Base-by-base conservation (phyloP, 92 coral and sea anemone genomes). In the Diadumene lineata region DNA sequence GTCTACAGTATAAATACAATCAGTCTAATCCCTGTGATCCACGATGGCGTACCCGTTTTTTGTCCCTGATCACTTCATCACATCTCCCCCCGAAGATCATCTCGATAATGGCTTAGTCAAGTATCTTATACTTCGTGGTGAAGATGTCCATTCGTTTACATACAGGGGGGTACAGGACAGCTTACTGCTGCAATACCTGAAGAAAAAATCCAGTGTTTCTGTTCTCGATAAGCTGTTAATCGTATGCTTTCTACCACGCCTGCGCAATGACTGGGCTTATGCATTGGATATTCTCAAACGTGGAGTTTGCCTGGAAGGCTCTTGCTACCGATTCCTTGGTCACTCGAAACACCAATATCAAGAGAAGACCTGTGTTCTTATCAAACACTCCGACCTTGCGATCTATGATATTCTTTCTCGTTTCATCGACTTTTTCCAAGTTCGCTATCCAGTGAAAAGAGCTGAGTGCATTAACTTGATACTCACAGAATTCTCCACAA, bases 341-440 rank as follows among this genome's bases (percentile, higher is more conserved):
- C 96, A 92, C 43, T 89, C 94, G 26, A 81, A 90, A 69, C 82
- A 89, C 38, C 98, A 92, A 69, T 92, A 89, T 0, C 88, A 85
- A 34, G 88, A 81, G 38, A 83, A 81, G 78, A 88, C 87, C 8
- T 92, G 98, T 56, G 72, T 63, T 26, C 83, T 92, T 70, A 80
- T 86, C 67, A 92, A 89, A 76, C 90, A 69, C 7, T 70, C 86
- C 10, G 85, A 87, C 46, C 86, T 74, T 32, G 84, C 83, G 31
- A 92, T 92, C 64, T 81, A 82, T 78, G 84, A 89, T 23, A 64
- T 86, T 28, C 88, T 92, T 4, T 69, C 88, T 1, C 61, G 65
- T 64, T 92, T 89, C 69, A 89, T 91, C 30, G 92, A 86, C 70
- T 92, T 92, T 64, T 81, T 87, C 22, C 77, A 81, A 38, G 79